Conservation (phyloP, 2,797 vertebrate genomes). For the Neosilurus hyrtlii region DNA sequence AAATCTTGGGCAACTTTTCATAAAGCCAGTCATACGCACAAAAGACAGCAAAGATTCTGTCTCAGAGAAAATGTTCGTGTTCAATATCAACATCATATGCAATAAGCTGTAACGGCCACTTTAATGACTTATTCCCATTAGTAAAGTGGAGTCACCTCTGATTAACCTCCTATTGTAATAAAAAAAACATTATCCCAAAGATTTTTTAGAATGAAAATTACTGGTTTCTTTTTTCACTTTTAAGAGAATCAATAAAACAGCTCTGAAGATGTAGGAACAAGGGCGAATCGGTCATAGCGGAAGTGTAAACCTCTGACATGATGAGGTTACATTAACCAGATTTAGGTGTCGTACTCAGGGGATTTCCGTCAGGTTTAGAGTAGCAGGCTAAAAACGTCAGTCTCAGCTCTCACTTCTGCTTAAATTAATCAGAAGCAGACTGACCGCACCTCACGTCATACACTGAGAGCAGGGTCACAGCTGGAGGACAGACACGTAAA, state of each 20-base stretch:
- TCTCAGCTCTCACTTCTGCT: slow-evolving; percentile 34
- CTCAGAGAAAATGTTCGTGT: slow-evolving; percentile 1
- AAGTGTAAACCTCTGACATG: slow-evolving; percentile 46
- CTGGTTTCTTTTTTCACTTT: slow-evolving; percentile 29
- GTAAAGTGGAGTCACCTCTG: not conserved
- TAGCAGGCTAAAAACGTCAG: slow-evolving; percentile 51
- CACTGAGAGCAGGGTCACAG: slow-evolving; percentile 24
- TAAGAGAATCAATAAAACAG: slow-evolving; percentile 42
- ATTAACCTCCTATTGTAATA: not conserved
- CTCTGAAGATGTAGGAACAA: slow-evolving; percentile 41
- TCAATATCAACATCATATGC: slow-evolving; percentile 12
- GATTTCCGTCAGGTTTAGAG: slow-evolving; percentile 49
- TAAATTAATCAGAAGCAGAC: slow-evolving; percentile 56
- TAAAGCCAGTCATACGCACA: not conserved
- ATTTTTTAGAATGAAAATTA: slow-evolving; percentile 46
- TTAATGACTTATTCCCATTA: slow-evolving; percentile 20
- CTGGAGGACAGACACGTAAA: slow-evolving; percentile 12
- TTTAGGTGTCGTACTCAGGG: slow-evolving; percentile 41
- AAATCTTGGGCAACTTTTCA: slow-evolving; percentile 7
- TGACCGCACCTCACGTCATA: slow-evolving; percentile 3
- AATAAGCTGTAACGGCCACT: not conserved
- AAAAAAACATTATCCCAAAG: slow-evolving; percentile 21
- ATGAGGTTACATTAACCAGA: slow-evolving; percentile 49
- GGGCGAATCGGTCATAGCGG: slow-evolving; percentile 43
- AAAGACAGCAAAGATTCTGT: slow-evolving; percentile 4